phyloP scores from a whole-genome alignment of 1,140 invertebrate species.

The Penaeus chinensis region DNA sequence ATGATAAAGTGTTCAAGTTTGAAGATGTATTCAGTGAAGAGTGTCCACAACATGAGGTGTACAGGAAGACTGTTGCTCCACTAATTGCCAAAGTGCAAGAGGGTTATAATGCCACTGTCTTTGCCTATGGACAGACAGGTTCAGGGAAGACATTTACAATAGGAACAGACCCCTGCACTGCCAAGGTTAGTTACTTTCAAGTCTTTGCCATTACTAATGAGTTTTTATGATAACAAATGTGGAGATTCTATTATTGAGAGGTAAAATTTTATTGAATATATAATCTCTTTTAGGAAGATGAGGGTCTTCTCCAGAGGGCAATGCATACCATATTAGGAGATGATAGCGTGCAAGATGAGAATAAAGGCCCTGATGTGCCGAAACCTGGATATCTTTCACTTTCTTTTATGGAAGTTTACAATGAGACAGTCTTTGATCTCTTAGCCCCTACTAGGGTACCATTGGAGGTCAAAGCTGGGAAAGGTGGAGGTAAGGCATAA shows the following conservation, averaged over 20 bases:
- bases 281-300: slow-evolving; percentile 28
- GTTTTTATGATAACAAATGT: neutral
- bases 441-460: slow-evolving; percentile 20
- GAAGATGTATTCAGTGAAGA: slow-evolving; percentile 44
- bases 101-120: slow-evolving; percentile 71
- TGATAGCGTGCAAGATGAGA: neutral
- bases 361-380: neutral
- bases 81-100: slow-evolving; percentile 41
- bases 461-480: slow-evolving; percentile 31
- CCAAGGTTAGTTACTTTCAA: slow-evolving; percentile 18
- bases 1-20: slow-evolving; percentile 33
- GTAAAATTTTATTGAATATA: neutral
- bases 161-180: slow-evolving; percentile 63
- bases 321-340: slow-evolving; percentile 19
- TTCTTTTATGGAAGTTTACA: slow-evolving; percentile 54
- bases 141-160: slow-evolving; percentile 72
- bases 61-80: slow-evolving; percentile 47
- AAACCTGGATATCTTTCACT: neutral
- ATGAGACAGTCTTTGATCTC: slow-evolving; percentile 50
- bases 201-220: neutral
- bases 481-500: slow-evolving; percentile 28
- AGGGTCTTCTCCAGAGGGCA: slow-evolving; percentile 50
- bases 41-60: slow-evolving; percentile 45
- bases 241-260: neutral
- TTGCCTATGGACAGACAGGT: slow-evolving; percentile 73